Evolutionary conservation across 2,113 vertebrate species (phyloP), one percentile per base, ranked within the genome.

Genomic region (Silurus meridionalis): DNA sequence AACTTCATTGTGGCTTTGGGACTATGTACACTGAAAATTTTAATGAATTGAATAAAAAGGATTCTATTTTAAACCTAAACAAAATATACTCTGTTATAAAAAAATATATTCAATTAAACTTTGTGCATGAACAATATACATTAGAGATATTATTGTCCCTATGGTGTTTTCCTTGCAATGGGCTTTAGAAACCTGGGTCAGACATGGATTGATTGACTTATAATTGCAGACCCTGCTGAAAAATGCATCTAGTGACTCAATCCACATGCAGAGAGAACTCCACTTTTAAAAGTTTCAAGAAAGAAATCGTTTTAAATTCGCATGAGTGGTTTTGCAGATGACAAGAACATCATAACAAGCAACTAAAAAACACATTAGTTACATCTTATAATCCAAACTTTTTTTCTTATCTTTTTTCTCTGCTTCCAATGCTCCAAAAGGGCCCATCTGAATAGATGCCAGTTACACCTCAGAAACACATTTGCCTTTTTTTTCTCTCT

Each of bases 391-490:
- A 61, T 75, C 9, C 28, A 58, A 80, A 60, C 11, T 55, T 14
- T 55, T 55, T 25, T 55, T 83, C 19, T 28, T 55, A 14, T 28
- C 37, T 69, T n/a, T n/a, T 66, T 66, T 28, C 37, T 71, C 86
- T 60, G 15, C 83, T 84, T 85, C 71, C 77, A 80, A 61, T 61
- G 25, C n/a, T 77, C 50, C 83, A 86, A 60, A 58, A 69, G 37
- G 23, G 67, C 19, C 46, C 11, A 81, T 86, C 13, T 78, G 25
- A 52, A 87, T 8, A 80, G 58, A 17, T 55, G 66, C 63, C 58
- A 80, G 63, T 53, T 67, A n/a, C 17, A 79, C 86, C 80, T 82
- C 61, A 85, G 66, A 57, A 81, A 86, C 63, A 82, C 67, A 83
- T 83, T 25, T 46, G n/a, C 25, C 66, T 60, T 82, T 89, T 89